These are phyloP conservation scores for Palythoa heliodiscus DNA, from an alignment of 92 coral and sea anemone genomes.

Conservation along the genomic window DNA sequence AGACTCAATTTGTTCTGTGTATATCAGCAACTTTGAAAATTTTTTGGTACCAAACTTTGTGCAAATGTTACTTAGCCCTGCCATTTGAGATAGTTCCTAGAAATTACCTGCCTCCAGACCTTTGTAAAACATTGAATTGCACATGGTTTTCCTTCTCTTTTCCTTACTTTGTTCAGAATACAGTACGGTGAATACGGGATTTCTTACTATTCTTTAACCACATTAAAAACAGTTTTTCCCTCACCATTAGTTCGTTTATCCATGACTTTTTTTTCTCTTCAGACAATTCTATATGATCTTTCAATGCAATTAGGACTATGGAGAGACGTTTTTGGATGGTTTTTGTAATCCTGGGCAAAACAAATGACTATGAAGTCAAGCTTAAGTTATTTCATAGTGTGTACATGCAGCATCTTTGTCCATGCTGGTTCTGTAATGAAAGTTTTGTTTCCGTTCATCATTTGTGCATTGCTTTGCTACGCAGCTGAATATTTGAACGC, in stretches of 20 bases:
- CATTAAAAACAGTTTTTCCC: background rate
- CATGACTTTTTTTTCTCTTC: slow-evolving; percentile 2
- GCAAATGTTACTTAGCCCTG: background rate
- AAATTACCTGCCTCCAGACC: slow-evolving; percentile 8
- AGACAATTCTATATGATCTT: slow-evolving; percentile 14
- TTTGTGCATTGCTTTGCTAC: background rate
- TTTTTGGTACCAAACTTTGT: background rate
- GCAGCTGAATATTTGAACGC: background rate
- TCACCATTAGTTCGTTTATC: background rate
- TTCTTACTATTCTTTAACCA: background rate
- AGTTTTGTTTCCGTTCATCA: background rate
- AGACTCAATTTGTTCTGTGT: background rate
- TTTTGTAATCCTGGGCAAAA: slow-evolving; percentile 15
- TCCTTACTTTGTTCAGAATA: background rate
- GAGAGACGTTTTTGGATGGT: slow-evolving; percentile 7
- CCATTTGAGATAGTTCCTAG: slow-evolving; percentile 2
- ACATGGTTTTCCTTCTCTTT: background rate
- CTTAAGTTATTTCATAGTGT: slow-evolving; percentile 13
- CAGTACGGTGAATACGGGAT: background rate
- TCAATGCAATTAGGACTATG: background rate
- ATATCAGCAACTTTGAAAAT: background rate
- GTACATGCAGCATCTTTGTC: background rate
- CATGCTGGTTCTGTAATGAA: background rate
- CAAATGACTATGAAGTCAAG: slow-evolving; percentile 24
- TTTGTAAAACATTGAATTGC: background rate